Base-by-base conservation (phyloP, 1,140 invertebrate species). In the Psix sp. region DNA sequence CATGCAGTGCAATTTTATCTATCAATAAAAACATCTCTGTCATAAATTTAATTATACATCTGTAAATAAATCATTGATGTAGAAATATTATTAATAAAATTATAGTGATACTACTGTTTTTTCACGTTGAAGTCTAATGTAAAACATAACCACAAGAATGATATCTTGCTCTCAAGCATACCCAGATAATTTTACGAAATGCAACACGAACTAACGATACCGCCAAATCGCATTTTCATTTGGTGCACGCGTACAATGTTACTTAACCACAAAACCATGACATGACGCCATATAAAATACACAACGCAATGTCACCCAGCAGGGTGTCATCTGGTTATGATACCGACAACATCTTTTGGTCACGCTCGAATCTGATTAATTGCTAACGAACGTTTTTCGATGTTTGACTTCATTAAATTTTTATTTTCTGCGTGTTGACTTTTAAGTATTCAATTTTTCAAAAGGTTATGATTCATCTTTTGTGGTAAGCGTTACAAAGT, bases 231-330 rank as follows among this genome's bases (percentile, higher is more conserved):
- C 56, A 68, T 56, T 72, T 71, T 76, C 75, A 70, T 74, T 52
- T 35, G 46, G 18, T 57, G 77, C 72, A 75, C 76, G 76, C 75
- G 78, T 70, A 65, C 39, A 67, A 78, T 65, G 29, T 59, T 68
- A 62, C 67, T 49, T 43, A 65, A 77, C 80, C 80, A 65, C 80
- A 78, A 82, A 82, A 78, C 77, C 77, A 82, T 83, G 79, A 83
- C 78, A 74, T 72, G 79, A 79, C 74, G 79, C 80, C 79, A 68
- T 80, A 83, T 82, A 83, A 82, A 83, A 81, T 80, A 79, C 78
- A 45, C 60, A 76, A 68, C 76, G 78, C 59, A 66, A 75, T 81
- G 77, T 81, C 78, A 77, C 79, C 31, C 65, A 78, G 51, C 78
- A 74, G 73, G 71, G 57, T 77, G 78, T 83, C 81, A 79, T 76